Evolutionary conservation across 2,113 vertebrate genomes (phyloP), one percentile per base, ranked within the genome.

Genomic region (Uria lomvia): DNA sequence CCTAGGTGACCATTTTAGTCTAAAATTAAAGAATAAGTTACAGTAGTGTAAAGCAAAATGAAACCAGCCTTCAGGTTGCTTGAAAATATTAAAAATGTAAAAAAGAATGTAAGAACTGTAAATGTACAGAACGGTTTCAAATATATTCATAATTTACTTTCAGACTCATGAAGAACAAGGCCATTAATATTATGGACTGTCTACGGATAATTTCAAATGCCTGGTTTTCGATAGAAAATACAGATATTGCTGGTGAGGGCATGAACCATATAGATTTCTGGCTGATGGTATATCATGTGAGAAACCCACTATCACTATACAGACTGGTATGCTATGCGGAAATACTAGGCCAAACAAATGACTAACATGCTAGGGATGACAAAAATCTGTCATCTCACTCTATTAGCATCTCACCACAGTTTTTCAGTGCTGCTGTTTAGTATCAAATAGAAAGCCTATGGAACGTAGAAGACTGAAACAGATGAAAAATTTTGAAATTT

Each of bases 311-410:
- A 6, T 32, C 24, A 50, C 12, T 77, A 38, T 86, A 66, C 50
- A 84, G 42, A 62, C 76, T 56, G 43, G 36, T 73, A 66, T 43
- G 24, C 63, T 67, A 30, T 82, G 56, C 71, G 59, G 58, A 90
- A 94, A 90, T 56, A 79, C 52, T 52, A 94, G 71, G 71, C 43
- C 62, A 92, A 95, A 94, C 62, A 83, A 92, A 91, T 65, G 43
- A 85, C 65, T 85, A 92, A 83, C 58, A 40, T 52, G 30, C 45
- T 73, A 62, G 59, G 34, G 42, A 92, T 53, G 27, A 94, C 36
- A 84, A 92, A 94, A 95, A 80, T 67, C 68, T 93, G 36, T 62
- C 45, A 66, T 82, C 76, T 93, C 73, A 38, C 49, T 72, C 62
- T 83, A 52, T 80, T 65, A 65, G 63, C 27, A 81, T 52, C 59